A percentile compares a stretch with the other conserved stretches of the same genome.
Evolutionary conservation across 2,797 vertebrate species (phyloP).

Genomic region (Xenopus petersii): DNA sequence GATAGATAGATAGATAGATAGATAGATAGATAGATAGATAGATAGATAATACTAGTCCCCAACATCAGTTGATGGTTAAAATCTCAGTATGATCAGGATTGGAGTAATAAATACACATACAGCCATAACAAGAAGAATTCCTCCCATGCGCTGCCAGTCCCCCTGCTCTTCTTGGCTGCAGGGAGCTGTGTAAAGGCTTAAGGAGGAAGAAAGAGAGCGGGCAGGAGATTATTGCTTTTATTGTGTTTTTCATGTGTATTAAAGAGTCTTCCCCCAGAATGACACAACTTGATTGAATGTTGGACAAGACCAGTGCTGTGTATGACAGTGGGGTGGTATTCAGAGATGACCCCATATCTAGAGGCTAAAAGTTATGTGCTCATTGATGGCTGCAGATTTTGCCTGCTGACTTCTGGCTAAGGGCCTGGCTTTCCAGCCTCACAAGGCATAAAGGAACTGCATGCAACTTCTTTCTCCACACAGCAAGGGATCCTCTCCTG

Average conservation of each 20-base stretch:
- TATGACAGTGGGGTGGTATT: conserved; percentile 83
- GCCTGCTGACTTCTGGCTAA: conserved; percentile 76
- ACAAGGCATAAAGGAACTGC: conserved; percentile 67
- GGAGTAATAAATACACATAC: conserved; percentile 17
- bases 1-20: conserved; percentile 7
- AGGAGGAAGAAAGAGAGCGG: conserved; percentile 81
- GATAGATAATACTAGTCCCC: background rate
- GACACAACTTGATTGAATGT: conserved; percentile 73
- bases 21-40: conserved; percentile 9
- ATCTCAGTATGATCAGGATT: background rate
- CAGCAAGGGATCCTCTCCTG: conserved; percentile 70
- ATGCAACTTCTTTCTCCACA: conserved; percentile 63
- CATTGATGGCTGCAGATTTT: conserved; percentile 71
- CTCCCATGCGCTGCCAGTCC: conserved; percentile 46
- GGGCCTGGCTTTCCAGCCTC: conserved; percentile 67
- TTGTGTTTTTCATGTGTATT: conserved; percentile 84
- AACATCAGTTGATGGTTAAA: too few relatives aligned
- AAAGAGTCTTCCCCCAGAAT: conserved; percentile 66
- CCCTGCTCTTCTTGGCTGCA: conserved; percentile 67
- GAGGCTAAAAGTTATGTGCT: conserved; percentile 73
- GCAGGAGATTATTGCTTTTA: conserved; percentile 89
- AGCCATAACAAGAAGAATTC: conserved; percentile 9
- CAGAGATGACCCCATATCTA: conserved; percentile 82
- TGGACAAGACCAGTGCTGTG: conserved; percentile 78
- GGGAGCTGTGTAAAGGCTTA: conserved; percentile 85